phyloP scores from a whole-genome alignment of 2,113 vertebrate genomes.

The Fregetta grallaria region DNA sequence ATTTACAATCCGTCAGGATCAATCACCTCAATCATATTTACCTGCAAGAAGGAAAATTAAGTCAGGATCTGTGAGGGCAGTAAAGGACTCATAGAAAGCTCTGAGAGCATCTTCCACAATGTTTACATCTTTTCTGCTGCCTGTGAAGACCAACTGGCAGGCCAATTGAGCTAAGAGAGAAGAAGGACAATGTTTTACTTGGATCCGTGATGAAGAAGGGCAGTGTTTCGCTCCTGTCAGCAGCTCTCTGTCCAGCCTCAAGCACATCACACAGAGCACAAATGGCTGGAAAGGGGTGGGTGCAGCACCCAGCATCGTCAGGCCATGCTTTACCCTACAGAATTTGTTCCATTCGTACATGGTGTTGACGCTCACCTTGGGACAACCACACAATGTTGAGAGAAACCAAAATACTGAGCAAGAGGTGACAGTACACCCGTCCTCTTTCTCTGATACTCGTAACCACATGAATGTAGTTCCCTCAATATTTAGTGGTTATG shows the following conservation, averaged over 20 bases:
- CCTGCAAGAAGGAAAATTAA: not conserved
- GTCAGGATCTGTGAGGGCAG: not conserved
- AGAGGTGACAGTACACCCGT: not conserved
- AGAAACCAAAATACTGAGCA: not conserved
- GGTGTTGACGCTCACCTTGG: not conserved
- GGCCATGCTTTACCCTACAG: not conserved
- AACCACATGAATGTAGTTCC: not conserved
- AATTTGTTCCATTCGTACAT: not conserved
- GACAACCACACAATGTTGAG: rapidly evolving
- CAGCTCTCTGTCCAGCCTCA: not conserved
- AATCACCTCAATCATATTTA: not conserved
- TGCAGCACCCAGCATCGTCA: not conserved
- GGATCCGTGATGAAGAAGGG: not conserved
- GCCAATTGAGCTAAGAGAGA: not conserved
- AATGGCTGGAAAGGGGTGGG: rapidly evolving
- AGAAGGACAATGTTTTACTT: not conserved
- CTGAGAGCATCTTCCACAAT: not conserved
- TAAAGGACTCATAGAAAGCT: not conserved
- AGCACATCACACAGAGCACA: not conserved
- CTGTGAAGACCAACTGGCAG: not conserved
- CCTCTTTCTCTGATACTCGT: not conserved
- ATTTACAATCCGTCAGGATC: not conserved
- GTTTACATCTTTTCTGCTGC: not conserved
- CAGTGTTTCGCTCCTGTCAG: not conserved
- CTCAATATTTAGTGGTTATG: not conserved